Percentiles rank a stretch among this genome's conserved stretches.
Evolutionary conservation across 1,140 invertebrate genomes (phyloP).

Genomic region (Plodia interpunctella): DNA sequence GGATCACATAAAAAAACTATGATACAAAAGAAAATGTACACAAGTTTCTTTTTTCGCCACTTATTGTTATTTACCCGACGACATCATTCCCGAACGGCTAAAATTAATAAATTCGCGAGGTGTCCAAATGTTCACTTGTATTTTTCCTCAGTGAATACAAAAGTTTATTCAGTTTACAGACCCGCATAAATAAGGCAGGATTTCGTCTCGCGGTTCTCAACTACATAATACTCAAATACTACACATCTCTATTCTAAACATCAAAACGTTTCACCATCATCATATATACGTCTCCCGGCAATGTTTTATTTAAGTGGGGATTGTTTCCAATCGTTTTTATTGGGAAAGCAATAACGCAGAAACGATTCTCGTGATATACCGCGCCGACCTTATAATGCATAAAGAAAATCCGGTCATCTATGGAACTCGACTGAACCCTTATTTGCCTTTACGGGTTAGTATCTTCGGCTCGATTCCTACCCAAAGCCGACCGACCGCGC

Average conservation of each 20-base stretch:
- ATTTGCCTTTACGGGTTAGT: conserved; percentile 68
- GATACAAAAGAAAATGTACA: no score
- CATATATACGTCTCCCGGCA: conserved; percentile 19
- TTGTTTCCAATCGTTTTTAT: conserved; percentile 44
- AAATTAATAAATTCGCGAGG: conserved; percentile 1
- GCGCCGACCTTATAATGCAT: conserved; percentile 52
- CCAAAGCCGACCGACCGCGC: conserved; percentile 60
- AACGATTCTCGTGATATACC: conserved; percentile 42
- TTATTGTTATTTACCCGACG: no score
- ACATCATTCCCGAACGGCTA: no score
- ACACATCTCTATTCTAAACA: conserved; percentile 32
- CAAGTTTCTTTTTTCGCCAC: no score
- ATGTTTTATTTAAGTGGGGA: conserved; percentile 38
- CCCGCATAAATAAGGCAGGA: conserved; percentile 61
- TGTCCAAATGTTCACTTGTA: neutral
- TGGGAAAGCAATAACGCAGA: conserved; percentile 43
- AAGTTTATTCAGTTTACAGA: conserved; percentile 55
- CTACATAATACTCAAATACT: conserved; percentile 39
- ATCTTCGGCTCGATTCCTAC: conserved; percentile 67
- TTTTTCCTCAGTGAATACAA: conserved; percentile 15
- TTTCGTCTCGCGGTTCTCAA: conserved; percentile 35
- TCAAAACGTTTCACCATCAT: conserved; percentile 32
- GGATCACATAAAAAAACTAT: no score
- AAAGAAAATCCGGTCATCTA: conserved; percentile 63
- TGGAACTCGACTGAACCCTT: conserved; percentile 59